Conservation (phyloP, 2,888 invertebrate genomes). For the Hypena proboscidalis region DNA sequence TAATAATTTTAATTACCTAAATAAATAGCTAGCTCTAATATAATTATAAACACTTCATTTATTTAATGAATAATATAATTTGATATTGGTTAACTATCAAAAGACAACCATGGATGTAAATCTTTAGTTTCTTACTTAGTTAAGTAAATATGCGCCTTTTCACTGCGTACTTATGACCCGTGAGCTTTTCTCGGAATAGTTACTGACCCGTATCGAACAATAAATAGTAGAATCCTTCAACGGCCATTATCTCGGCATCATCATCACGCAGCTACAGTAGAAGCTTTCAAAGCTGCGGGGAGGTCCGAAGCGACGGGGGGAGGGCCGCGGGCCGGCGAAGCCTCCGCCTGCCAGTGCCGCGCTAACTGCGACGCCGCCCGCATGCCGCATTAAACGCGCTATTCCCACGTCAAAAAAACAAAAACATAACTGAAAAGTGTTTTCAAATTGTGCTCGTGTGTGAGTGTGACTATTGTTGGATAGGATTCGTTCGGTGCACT, state of each 20-base stretch:
- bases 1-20: too few species aligned
- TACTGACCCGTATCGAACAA: slow-evolving; percentile 75
- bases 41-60: too few species aligned
- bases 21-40: too few species aligned
- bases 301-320: slow-evolving; percentile 58
- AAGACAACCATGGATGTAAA: not conserved
- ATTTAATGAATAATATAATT: too few species aligned
- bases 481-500: slow-evolving; percentile 33
- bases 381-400: slow-evolving; percentile 61
- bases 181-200: slow-evolving; percentile 62
- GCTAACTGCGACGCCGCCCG: slow-evolving; percentile 71
- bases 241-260: slow-evolving; percentile 82
- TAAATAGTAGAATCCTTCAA: slow-evolving; percentile 81
- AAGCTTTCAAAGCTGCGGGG: slow-evolving; percentile 78
- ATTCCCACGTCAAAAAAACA: slow-evolving; percentile 57
- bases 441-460: slow-evolving; percentile 55
- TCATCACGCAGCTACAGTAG: slow-evolving; percentile 76
- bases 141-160: not conserved
- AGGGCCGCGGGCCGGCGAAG: slow-evolving; percentile 70
- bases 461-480: slow-evolving; percentile 37
- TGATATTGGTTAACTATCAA: too few species aligned
- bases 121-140: not conserved
- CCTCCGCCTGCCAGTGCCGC: slow-evolving; percentile 81
- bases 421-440: slow-evolving; percentile 73
- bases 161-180: slow-evolving; percentile 48